phyloP scores from a whole-genome alignment of 2,797 vertebrate species.

The Melanotaenia maccullochi region DNA sequence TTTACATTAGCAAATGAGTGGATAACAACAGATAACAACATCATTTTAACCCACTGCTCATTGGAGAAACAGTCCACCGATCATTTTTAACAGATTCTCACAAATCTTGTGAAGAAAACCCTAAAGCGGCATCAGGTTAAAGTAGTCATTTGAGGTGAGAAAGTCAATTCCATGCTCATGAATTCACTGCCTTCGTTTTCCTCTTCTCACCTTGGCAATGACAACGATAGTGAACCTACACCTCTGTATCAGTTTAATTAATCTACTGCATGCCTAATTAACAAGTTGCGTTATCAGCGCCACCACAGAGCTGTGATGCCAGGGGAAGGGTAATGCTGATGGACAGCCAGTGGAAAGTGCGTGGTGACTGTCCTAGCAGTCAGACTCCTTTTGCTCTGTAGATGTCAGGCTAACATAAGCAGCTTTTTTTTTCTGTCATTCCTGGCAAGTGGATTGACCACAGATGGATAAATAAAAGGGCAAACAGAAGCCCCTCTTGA shows the following conservation, averaged over 20 bases:
- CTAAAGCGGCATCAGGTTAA: constrained; percentile 21
- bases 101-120: constrained; percentile 2
- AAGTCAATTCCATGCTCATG: constrained; percentile 35
- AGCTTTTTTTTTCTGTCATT: constrained; percentile 22
- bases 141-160: constrained; percentile 26
- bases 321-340: constrained; percentile 49
- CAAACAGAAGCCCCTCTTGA: constrained; percentile 22
- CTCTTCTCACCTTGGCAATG: constrained; percentile 72
- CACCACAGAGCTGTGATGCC: constrained; percentile 42
- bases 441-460: constrained; percentile 43
- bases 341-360: constrained; percentile 43
- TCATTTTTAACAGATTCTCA: constrained; percentile 18
- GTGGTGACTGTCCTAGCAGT: constrained; percentile 58
- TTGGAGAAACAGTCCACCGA: neutral
- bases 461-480: constrained; percentile 40
- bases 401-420: constrained; percentile 39
- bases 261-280: constrained; percentile 81
- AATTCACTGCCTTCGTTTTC: constrained; percentile 57
- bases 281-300: constrained; percentile 67
- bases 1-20: neutral
- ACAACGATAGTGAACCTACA: constrained; percentile 58
- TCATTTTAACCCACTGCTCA: constrained; percentile 19
- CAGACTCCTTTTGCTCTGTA: constrained; percentile 34
- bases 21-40: constrained; percentile 4
- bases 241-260: constrained; percentile 74